Evolutionary conservation across 2,113 vertebrate genomes (phyloP).

Genomic region (Nycticryphes semicollaris): DNA sequence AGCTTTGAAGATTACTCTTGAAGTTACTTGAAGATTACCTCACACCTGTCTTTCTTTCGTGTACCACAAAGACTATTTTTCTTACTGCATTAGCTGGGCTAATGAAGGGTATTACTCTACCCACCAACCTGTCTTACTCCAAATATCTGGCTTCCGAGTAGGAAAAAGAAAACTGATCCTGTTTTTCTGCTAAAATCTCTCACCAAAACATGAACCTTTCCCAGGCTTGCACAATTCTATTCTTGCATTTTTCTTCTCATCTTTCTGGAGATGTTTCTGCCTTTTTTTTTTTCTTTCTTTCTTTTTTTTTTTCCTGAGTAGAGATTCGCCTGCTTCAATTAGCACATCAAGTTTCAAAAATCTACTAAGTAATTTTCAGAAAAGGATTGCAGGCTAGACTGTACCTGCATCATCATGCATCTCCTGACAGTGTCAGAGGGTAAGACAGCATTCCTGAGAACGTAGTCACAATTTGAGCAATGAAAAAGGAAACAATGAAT

Average conservation of each 20-base stretch:
- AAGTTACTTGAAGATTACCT: too few relatives aligned
- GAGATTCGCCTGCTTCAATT: background rate
- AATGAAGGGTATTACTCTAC: background rate
- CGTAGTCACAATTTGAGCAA: slow-evolving; percentile 61
- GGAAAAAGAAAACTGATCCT: background rate
- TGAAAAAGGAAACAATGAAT: slow-evolving; percentile 61
- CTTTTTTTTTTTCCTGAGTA: background rate
- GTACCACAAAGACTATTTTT: background rate
- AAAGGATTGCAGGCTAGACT: background rate
- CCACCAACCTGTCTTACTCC: background rate
- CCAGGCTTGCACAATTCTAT: background rate
- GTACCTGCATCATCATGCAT: slow-evolving; percentile 68
- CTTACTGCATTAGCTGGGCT: background rate
- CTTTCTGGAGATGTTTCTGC: background rate
- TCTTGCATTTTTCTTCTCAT: background rate
- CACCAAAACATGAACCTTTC: background rate
- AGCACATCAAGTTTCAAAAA: background rate
- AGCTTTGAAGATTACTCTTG: background rate
- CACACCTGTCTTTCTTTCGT: too few relatives aligned
- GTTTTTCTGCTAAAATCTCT: background rate
- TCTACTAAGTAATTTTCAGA: background rate
- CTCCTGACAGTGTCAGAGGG: slow-evolving; percentile 68
- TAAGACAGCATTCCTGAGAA: slow-evolving; percentile 68
- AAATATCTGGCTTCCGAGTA: background rate
- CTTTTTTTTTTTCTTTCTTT: background rate